phyloP scores from a whole-genome alignment of 1,140 invertebrate species.

The Leptopilina clavipes region DNA sequence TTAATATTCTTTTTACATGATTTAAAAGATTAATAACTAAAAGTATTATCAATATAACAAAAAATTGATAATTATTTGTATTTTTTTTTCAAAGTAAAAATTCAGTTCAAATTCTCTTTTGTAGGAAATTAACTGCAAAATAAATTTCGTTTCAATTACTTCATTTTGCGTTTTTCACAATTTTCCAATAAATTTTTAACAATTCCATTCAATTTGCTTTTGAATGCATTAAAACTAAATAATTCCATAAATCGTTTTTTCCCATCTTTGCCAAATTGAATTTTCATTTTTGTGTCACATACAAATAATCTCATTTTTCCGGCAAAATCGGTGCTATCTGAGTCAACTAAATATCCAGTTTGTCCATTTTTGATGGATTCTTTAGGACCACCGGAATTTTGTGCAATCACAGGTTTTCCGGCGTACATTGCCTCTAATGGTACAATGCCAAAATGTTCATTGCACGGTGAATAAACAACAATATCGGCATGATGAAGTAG shows the following conservation, averaged over 20 bases:
- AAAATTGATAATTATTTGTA: no score
- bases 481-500: slow-evolving; percentile 85
- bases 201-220: slow-evolving; percentile 75
- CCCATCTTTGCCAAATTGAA: slow-evolving; percentile 78
- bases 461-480: slow-evolving; percentile 95
- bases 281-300: slow-evolving; percentile 75
- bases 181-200: slow-evolving; percentile 65
- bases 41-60: no score
- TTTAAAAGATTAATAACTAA: no score
- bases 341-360: slow-evolving; percentile 92
- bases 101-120: no score
- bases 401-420: slow-evolving; percentile 93
- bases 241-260: slow-evolving; percentile 75
- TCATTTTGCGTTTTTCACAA: background rate
- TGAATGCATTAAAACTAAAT: slow-evolving; percentile 83
- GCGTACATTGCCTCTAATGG: slow-evolving; percentile 99
- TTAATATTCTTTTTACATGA: no score
- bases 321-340: slow-evolving; percentile 83
- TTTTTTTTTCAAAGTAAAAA: no score
- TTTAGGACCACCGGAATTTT: slow-evolving; percentile 94
- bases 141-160: background rate
- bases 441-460: slow-evolving; percentile 99
- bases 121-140: no score
- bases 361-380: slow-evolving; percentile 93
- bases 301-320: slow-evolving; percentile 85